Percentiles rank a stretch among this genome's conserved stretches.
Conservation (phyloP, 2,888 invertebrate genomes). For the Chloroclysta siterata region DNA sequence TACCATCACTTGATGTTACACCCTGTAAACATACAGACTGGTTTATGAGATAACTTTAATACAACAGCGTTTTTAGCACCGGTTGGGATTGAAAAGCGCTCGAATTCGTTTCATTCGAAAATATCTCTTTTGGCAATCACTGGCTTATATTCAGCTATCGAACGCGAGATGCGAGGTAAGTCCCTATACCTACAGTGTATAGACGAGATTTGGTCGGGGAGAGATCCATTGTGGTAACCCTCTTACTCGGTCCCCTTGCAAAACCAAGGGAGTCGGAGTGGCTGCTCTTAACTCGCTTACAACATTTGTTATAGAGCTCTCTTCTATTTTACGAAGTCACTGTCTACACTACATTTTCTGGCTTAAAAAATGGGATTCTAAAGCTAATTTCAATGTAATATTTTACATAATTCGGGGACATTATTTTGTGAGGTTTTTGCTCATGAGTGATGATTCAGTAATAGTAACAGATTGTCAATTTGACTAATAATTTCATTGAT, state of each 20-base stretch:
- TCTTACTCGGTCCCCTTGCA: slow-evolving; percentile 67
- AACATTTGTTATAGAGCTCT: slow-evolving; percentile 54
- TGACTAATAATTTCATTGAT: too few species aligned
- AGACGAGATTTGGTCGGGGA: slow-evolving; percentile 70
- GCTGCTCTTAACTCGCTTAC: slow-evolving; percentile 60
- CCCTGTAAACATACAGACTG: neutral
- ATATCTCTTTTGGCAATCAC: slow-evolving; percentile 1
- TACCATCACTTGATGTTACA: neutral
- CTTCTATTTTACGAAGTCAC: slow-evolving; percentile 50
- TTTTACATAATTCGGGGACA: too few species aligned
- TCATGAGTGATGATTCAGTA: too few species aligned
- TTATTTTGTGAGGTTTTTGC: too few species aligned
- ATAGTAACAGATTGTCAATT: too few species aligned
- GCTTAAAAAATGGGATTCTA: neutral
- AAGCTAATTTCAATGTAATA: too few species aligned
- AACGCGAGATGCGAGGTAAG: slow-evolving; percentile 18
- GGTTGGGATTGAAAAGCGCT: neutral
- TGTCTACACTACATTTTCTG: slow-evolving; percentile 3
- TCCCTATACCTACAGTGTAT: slow-evolving; percentile 42
- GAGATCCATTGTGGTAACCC: slow-evolving; percentile 79
- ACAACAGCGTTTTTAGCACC: neutral
- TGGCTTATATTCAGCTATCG: slow-evolving; percentile 1
- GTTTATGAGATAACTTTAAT: neutral
- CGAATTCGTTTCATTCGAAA: neutral
- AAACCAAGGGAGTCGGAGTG: slow-evolving; percentile 67